Percentiles rank a stretch among this genome's conserved stretches.
phyloP scores from a whole-genome alignment of 2,113 vertebrate genomes.

The Carassius auratus region DNA sequence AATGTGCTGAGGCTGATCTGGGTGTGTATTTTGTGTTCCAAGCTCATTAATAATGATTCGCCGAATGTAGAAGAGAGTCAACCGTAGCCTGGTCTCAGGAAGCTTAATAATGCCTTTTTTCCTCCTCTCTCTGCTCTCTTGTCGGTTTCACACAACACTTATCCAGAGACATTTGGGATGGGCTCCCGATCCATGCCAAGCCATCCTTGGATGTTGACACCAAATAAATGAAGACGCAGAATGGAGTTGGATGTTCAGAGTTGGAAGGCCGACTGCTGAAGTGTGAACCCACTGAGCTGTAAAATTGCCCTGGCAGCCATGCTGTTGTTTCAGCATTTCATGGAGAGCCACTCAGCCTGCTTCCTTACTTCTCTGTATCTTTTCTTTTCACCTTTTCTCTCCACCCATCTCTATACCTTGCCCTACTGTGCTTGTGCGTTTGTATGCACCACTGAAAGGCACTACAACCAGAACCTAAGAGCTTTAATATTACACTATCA shows the following conservation, averaged over 20 bases:
- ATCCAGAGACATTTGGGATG: conserved; percentile 70
- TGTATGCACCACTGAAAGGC: conserved; percentile 50
- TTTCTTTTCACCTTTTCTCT: conserved; percentile 47
- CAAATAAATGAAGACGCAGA: conserved; percentile 80
- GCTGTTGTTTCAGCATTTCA: conserved; percentile 82
- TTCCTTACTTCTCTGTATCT: conserved; percentile 57
- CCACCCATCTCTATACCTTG: conserved; percentile 25
- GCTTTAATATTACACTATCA: conserved; percentile 40
- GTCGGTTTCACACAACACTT: conserved; percentile 72
- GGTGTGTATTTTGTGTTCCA: background rate
- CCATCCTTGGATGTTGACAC: conserved; percentile 75
- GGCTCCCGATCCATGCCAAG: conserved; percentile 68
- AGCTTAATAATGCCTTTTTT: conserved; percentile 45
- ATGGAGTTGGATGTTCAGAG: conserved; percentile 72
- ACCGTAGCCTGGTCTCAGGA: background rate
- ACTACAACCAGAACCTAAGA: conserved; percentile 43
- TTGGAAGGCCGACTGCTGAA: conserved; percentile 76
- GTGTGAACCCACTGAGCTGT: conserved; percentile 81
- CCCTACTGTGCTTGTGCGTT: conserved; percentile 46
- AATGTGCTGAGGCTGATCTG: conserved; percentile 25
- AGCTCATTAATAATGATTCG: conserved; percentile 46
- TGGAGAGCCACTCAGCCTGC: conserved; percentile 66
- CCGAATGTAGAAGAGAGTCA: conserved; percentile 1
- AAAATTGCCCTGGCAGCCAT: conserved; percentile 87
- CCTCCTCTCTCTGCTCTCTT: conserved; percentile 29